These are phyloP conservation scores for Puma concolor DNA, from an alignment of 2,113 vertebrate genomes.

Conservation along the genomic window DNA sequence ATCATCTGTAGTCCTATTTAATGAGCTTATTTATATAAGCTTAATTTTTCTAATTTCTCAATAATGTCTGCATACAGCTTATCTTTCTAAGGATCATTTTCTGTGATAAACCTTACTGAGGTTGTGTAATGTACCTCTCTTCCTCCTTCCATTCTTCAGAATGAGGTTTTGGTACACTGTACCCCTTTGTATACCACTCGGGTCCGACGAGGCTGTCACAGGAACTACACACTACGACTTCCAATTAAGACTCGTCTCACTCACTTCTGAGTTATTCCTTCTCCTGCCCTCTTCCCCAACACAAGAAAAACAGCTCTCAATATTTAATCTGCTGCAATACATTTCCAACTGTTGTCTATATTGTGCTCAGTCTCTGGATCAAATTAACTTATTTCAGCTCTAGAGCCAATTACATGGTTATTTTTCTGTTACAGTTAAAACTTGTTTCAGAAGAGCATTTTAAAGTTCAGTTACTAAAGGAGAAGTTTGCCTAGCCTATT, in stretches of 20 bases:
- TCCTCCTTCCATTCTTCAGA: background rate
- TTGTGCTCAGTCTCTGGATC: background rate
- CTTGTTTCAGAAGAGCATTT: background rate
- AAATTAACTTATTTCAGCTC: slow-evolving; percentile 43
- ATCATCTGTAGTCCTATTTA: slow-evolving; percentile 50
- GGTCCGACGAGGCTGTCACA: background rate
- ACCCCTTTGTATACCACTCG: too few species aligned
- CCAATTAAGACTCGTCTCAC: background rate
- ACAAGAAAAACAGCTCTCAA: background rate
- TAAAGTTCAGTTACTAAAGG: slow-evolving; percentile 7
- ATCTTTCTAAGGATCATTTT: slow-evolving; percentile 5
- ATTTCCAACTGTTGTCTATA: background rate
- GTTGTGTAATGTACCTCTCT: background rate
- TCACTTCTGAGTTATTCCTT: background rate
- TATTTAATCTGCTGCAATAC: background rate
- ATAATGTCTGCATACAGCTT: background rate
- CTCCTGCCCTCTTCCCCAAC: background rate
- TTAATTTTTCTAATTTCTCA: slow-evolving; percentile 59
- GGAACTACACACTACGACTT: background rate
- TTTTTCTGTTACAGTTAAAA: slow-evolving; percentile 22
- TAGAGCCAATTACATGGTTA: background rate
- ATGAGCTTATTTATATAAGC: slow-evolving; percentile 9
- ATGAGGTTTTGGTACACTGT: background rate
- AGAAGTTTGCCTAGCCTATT: background rate
- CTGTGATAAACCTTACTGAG: background rate